Conservation (phyloP, 2,113 vertebrate genomes). For the Erpornis zantholeuca region DNA sequence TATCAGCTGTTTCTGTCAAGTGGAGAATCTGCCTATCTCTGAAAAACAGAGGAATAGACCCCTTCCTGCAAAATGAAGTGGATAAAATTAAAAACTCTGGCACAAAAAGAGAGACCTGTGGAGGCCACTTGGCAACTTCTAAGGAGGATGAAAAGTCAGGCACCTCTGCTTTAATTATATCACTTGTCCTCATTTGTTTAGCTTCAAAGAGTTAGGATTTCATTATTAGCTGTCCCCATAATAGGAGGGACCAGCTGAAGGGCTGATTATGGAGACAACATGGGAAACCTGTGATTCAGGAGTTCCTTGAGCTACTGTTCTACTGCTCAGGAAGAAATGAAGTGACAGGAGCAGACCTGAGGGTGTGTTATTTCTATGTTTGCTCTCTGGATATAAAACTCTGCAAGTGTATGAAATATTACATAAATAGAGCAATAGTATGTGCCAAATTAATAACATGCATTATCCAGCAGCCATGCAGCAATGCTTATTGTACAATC, state of each 20-base stretch:
- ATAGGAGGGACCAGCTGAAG: neutral
- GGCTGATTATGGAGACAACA: neutral
- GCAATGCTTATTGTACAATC: conserved; percentile 12
- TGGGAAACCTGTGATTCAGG: neutral
- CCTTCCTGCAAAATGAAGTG: neutral
- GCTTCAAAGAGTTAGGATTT: neutral
- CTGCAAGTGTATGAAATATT: conserved; percentile 1
- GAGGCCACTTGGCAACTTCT: neutral
- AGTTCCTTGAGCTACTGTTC: neutral
- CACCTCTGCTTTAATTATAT: neutral
- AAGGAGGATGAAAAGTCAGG: neutral
- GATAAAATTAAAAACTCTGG: neutral
- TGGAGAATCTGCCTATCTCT: neutral
- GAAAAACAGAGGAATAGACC: neutral
- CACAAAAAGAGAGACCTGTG: neutral
- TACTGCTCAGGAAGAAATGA: neutral
- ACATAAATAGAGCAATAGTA: conserved; percentile 8
- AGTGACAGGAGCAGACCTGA: neutral
- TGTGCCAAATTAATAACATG: conserved; percentile 40
- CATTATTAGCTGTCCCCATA: neutral
- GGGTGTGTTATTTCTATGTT: neutral
- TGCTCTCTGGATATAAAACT: neutral
- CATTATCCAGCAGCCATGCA: conserved; percentile 32
- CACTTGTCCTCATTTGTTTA: neutral
- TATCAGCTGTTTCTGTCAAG: neutral